Percentiles rank a stretch among this genome's conserved stretches.
Evolutionary conservation across 2,888 invertebrate genomes (phyloP).

Genomic region (Helicoverpa assulta): DNA sequence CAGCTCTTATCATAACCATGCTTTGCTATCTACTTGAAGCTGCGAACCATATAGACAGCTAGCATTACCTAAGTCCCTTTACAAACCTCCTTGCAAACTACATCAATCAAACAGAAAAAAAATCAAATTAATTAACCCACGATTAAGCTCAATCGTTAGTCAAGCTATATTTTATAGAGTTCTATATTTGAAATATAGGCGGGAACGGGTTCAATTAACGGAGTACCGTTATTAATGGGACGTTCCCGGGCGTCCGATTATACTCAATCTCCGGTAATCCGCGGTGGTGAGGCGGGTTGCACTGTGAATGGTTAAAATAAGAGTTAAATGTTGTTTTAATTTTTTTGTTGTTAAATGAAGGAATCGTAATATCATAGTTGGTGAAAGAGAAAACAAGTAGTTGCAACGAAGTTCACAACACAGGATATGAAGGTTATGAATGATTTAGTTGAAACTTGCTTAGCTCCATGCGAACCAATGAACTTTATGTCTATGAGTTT

Average conservation of each 20-base stretch:
- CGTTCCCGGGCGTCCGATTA: slow-evolving; percentile 85
- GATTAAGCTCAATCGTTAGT: slow-evolving; percentile 65
- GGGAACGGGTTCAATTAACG: slow-evolving; percentile 87
- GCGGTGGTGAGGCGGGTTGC: slow-evolving; percentile 72
- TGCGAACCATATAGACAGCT: too few species aligned
- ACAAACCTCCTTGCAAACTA: neutral
- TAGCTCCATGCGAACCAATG: too few species aligned
- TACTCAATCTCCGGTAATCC: slow-evolving; percentile 88
- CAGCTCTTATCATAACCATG: too few species aligned
- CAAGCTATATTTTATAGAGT: slow-evolving; percentile 69
- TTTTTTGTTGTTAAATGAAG: too few species aligned
- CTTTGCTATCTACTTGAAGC: too few species aligned
- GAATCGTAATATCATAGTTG: too few species aligned
- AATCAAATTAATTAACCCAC: slow-evolving; percentile 53
- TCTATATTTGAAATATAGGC: slow-evolving; percentile 85
- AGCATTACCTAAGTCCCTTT: neutral
- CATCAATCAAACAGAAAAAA: slow-evolving; percentile 48
- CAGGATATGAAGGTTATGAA: too few species aligned
- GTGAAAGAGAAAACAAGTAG: too few species aligned
- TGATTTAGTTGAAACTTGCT: too few species aligned
- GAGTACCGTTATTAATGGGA: slow-evolving; percentile 86
- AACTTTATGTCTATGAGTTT: too few species aligned
- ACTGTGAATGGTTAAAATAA: slow-evolving; percentile 57
- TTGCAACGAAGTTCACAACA: too few species aligned
- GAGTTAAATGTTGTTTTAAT: slow-evolving; percentile 9